A percentile compares a stretch with the other conserved stretches of the same genome.
phyloP scores from a whole-genome alignment of 2,113 vertebrate genomes.

The Nerophis ophidion region DNA sequence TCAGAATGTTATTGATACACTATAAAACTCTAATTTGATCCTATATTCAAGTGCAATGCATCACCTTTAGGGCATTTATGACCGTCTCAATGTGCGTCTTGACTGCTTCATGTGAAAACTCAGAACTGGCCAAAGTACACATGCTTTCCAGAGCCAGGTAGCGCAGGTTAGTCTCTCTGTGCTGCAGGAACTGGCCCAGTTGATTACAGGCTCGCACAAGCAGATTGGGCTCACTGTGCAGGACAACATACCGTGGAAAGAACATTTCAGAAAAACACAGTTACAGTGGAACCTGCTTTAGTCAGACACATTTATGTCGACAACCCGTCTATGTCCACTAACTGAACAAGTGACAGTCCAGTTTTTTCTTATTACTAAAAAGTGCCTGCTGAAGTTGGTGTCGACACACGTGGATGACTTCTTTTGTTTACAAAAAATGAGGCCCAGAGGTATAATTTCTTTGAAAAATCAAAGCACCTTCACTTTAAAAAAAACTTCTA shows the following conservation, averaged over 20 bases:
- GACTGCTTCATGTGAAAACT: conserved; percentile 78
- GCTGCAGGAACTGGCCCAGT: conserved; percentile 81
- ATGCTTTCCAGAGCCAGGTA: conserved; percentile 82
- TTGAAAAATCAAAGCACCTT: not conserved
- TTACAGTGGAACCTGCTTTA: too few species aligned
- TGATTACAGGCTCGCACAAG: conserved; percentile 79
- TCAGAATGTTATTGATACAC: too few species aligned
- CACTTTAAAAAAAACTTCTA: not conserved
- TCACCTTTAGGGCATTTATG: conserved; percentile 80
- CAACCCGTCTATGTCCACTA: not conserved
- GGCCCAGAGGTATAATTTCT: too few species aligned
- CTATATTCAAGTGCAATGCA: not conserved
- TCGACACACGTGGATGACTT: too few species aligned
- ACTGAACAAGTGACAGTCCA: not conserved
- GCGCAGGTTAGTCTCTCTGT: conserved; percentile 80
- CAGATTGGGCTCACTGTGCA: conserved; percentile 73
- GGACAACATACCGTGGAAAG: not conserved
- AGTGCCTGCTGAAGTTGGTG: too few species aligned
- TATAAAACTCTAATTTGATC: too few species aligned
- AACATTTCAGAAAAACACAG: not conserved
- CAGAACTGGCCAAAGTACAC: conserved; percentile 76
- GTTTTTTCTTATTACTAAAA: too few species aligned
- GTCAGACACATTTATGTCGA: too few species aligned
- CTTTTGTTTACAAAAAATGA: too few species aligned
- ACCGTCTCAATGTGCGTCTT: conserved; percentile 81